phyloP scores from a whole-genome alignment of 1,140 invertebrate genomes.

The Cydia fagiglandana region DNA sequence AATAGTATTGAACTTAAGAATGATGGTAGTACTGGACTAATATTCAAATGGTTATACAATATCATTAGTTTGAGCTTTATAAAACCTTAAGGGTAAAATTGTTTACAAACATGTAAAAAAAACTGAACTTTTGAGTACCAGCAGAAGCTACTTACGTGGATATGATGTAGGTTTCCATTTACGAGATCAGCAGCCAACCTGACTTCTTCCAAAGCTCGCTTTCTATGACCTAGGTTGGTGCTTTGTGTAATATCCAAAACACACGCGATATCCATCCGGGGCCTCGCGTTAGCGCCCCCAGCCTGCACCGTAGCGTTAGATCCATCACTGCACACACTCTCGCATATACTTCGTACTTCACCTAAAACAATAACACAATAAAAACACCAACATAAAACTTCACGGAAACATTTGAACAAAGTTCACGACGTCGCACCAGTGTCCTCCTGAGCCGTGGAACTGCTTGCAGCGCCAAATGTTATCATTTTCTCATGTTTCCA shows the following conservation, averaged over 20 bases:
- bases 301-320: slow-evolving; percentile 83
- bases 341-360: slow-evolving; percentile 83
- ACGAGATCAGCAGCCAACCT: slow-evolving; percentile 88
- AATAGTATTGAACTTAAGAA: no score
- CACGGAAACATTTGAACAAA: slow-evolving; percentile 49
- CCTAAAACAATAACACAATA: slow-evolving; percentile 57
- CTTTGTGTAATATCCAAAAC: slow-evolving; percentile 90
- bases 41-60: no score
- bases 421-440: slow-evolving; percentile 57
- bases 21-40: no score
- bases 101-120: slow-evolving; percentile 5
- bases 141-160: slow-evolving; percentile 84
- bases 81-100: neutral
- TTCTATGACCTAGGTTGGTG: slow-evolving; percentile 85
- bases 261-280: slow-evolving; percentile 94
- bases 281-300: slow-evolving; percentile 73
- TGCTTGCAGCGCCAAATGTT: slow-evolving; percentile 69
- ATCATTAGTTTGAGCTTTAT: neutral
- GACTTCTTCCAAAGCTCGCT: slow-evolving; percentile 91
- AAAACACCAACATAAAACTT: slow-evolving; percentile 44
- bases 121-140: neutral
- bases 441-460: slow-evolving; percentile 62
- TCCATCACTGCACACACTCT: slow-evolving; percentile 87
- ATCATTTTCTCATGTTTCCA: slow-evolving; percentile 68
- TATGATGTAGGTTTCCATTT: slow-evolving; percentile 89